These are phyloP conservation scores for Platyscapa corneri DNA, from an alignment of 1,140 invertebrate species.

Conservation along the genomic window DNA sequence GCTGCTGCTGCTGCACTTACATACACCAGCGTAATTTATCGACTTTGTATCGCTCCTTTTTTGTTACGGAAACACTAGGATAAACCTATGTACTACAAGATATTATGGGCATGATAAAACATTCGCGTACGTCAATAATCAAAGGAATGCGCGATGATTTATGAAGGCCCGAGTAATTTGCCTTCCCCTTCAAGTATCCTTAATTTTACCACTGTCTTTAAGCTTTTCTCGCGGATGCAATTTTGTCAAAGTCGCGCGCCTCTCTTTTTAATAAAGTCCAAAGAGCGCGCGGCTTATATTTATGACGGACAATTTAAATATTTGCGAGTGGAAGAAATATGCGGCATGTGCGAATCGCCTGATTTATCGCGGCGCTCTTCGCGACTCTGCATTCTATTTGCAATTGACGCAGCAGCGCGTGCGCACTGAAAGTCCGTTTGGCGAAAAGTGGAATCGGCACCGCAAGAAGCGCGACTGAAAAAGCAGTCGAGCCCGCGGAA, in stretches of 20 bases:
- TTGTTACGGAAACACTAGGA: neutral
- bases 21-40: neutral
- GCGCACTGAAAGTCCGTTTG: too few relatives aligned
- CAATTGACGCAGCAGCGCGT: too few relatives aligned
- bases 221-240: neutral
- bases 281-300: neutral
- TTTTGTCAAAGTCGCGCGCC: neutral
- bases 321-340: neutral
- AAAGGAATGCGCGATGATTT: neutral
- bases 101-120: slow-evolving; percentile 5
- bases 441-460: too few relatives aligned
- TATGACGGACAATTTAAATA: neutral
- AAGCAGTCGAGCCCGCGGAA: too few relatives aligned
- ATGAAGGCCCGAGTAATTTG: neutral
- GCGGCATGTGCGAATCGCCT: neutral
- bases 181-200: neutral
- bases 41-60: neutral
- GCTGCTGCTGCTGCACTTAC: neutral
- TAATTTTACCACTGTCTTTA: neutral
- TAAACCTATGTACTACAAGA: neutral
- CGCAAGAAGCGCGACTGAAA: neutral
- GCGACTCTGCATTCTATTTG: too few relatives aligned
- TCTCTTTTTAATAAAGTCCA: too few relatives aligned
- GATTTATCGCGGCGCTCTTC: neutral
- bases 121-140: neutral